Evolutionary conservation across 2,797 vertebrate genomes (phyloP).

Genomic region (Discoglossus pictus): DNA sequence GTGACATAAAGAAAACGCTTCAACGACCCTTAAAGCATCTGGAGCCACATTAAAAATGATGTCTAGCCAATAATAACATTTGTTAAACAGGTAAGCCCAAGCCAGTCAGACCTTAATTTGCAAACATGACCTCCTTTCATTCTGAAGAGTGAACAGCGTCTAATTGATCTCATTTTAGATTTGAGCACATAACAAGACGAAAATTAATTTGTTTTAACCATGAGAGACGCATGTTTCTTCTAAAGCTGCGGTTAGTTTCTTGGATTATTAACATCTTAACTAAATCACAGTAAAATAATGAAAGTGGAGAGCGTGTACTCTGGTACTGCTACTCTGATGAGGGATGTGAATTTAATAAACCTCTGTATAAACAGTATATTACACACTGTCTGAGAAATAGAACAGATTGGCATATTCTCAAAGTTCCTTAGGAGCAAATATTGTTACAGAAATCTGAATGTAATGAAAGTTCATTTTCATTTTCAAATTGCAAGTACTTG

Average conservation of each 20-base stretch:
- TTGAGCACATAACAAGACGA: constrained; percentile 9
- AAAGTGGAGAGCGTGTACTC: neutral
- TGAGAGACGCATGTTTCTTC: neutral
- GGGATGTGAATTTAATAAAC: too few species aligned
- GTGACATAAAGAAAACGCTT: constrained; percentile 13
- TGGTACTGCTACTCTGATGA: too few species aligned
- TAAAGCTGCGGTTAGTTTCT: neutral
- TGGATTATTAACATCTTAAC: constrained; percentile 2
- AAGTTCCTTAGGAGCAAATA: too few species aligned
- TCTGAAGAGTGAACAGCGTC: constrained; percentile 19
- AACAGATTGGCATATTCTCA: too few species aligned
- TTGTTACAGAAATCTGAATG: too few species aligned
- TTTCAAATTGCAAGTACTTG: too few species aligned
- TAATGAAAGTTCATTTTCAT: too few species aligned
- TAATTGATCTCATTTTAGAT: constrained; percentile 34
- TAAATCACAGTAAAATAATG: neutral
- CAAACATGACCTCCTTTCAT: constrained; percentile 30
- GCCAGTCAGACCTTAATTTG: constrained; percentile 24
- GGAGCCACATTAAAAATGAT: constrained; percentile 11
- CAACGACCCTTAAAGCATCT: constrained; percentile 18
- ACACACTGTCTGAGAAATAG: too few species aligned
- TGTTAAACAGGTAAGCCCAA: constrained; percentile 16
- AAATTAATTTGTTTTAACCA: constrained; percentile 4
- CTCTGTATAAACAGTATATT: too few species aligned
- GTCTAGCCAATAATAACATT: constrained; percentile 33